Evolutionary conservation across 2,888 invertebrate species (phyloP), one percentile per base, ranked within the genome.

Genomic region (Drosophila austrosaltans): DNA sequence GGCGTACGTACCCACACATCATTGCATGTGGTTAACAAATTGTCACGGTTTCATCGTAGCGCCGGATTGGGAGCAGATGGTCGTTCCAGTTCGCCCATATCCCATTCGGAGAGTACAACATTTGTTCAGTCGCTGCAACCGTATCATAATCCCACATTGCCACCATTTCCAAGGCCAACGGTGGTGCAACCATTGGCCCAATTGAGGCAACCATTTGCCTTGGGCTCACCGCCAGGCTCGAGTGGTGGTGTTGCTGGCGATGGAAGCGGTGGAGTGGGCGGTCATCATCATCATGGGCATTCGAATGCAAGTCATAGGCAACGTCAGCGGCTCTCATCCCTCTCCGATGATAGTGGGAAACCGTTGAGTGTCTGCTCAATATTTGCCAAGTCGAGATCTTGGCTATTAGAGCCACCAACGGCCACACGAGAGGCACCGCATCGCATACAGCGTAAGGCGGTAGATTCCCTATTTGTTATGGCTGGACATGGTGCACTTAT

Each of bases 1-100:
- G 97, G 96, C 68, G 96, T 97, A 64, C 94, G 99, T 77, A 99
- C 99, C 1, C 99, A 99, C 93, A 96, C 97, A n/a, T 96, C 97
- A 69, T 95, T 97, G 71, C 96, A 98, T 90, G 97, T 98, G 77
- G 98, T 98, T 72, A 98, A 99, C 93, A 95, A 98, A 80, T 94
- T 98, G 90, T 98, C 98, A 77, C 95, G 98, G 87, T 99, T 98
- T 94, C 98, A 99, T 92, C 95, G 98, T 89, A 98, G 98, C 80
- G 99, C 99, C 70, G 99, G 99, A 12, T 93, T 99, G 56, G 94
- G 95, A 7, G 94, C 95, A 53, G 94, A 94, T 56, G 94, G 95
- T 2, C 94, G 97, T 75, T 95, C 95, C 30, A 96, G 95, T 82
- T 96, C 96, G 84, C 96, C 96, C 8, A 91, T 92, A 22, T 91